Evolutionary conservation across 2,113 vertebrate genomes (phyloP).

Genomic region (Anoura caudifer): DNA sequence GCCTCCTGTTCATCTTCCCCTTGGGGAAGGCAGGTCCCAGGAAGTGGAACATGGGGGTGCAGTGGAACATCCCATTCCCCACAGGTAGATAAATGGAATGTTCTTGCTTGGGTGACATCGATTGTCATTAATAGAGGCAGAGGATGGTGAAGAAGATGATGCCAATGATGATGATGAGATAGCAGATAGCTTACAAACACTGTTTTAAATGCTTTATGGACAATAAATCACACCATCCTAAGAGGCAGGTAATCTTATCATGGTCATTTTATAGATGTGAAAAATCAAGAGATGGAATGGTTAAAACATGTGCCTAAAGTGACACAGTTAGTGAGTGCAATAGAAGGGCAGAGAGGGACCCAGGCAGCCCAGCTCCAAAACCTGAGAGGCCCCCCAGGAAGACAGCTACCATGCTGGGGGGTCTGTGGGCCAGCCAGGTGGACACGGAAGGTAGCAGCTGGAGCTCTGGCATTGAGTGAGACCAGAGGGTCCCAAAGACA

Average conservation of each 20-base stretch:
- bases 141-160: neutral
- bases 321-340: neutral
- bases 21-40: neutral
- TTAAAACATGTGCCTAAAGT: neutral
- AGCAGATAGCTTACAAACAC: neutral
- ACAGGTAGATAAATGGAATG: neutral
- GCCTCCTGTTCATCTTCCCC: neutral
- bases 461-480: neutral
- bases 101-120: neutral
- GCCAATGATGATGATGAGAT: neutral
- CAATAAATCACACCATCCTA: neutral
- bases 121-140: neutral
- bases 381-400: neutral
- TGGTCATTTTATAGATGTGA: neutral
- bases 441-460: neutral
- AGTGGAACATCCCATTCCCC: neutral
- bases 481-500: neutral
- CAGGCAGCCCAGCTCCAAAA: neutral
- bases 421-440: neutral
- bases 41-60: too few relatives aligned
- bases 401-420: rapidly evolving
- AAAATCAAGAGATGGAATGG: neutral
- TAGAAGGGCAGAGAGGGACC: neutral
- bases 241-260: neutral
- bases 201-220: neutral